A percentile compares a stretch with the other conserved stretches of the same genome.
These are phyloP conservation scores for Bufo bufo DNA, from an alignment of 2,113 vertebrate genomes.

Conservation along the genomic window DNA sequence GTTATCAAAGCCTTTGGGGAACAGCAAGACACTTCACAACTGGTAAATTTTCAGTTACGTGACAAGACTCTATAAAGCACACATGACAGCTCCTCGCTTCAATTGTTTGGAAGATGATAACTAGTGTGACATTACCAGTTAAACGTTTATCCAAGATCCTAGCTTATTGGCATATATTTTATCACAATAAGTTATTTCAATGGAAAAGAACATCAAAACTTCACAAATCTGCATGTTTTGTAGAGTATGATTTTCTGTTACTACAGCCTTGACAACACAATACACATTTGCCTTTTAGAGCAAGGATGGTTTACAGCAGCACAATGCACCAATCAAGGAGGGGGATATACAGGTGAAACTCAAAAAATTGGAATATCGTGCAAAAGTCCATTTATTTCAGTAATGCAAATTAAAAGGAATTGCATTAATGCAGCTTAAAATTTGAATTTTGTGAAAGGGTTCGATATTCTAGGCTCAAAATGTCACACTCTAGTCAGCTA, in stretches of 20 bases:
- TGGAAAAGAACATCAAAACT: neutral
- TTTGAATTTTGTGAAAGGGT: too few species aligned
- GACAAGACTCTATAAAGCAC: conserved; percentile 49
- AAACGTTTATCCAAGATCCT: neutral
- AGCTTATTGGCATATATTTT: neutral
- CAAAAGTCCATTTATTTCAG: too few species aligned
- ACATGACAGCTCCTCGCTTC: conserved; percentile 18
- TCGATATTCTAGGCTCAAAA: too few species aligned
- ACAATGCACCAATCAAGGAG: too few species aligned
- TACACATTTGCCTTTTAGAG: neutral
- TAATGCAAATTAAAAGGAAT: too few species aligned
- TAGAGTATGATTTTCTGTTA: neutral
- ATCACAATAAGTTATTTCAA: neutral
- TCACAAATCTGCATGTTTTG: neutral
- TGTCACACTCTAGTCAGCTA: too few species aligned
- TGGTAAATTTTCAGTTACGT: conserved; percentile 61
- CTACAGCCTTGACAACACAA: neutral
- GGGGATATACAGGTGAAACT: too few species aligned
- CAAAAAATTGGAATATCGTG: too few species aligned
- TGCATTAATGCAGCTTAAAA: too few species aligned
- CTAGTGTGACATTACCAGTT: neutral
- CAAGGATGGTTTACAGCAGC: too few species aligned
- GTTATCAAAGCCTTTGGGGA: conserved; percentile 53
- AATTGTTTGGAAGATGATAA: neutral
- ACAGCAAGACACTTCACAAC: conserved; percentile 46